Evolutionary conservation across 2,888 invertebrate genomes (phyloP).

Genomic region (Erynnis tages): DNA sequence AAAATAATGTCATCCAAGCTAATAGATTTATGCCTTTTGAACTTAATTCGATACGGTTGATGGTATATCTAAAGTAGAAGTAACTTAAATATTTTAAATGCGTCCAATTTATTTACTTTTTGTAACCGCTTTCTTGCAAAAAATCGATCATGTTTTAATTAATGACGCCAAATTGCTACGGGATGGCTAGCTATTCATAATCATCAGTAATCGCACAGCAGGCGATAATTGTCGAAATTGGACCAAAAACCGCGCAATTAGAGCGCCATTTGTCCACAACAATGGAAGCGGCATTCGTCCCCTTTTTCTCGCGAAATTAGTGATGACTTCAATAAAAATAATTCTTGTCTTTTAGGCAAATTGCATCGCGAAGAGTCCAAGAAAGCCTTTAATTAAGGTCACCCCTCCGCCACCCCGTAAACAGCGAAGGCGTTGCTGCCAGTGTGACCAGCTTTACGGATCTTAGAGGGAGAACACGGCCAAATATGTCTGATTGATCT

Average conservation of each 20-base stretch:
- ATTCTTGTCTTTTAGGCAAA: constrained; percentile 82
- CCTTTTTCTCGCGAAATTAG: constrained; percentile 74
- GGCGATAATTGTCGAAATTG: constrained; percentile 55
- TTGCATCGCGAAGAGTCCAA: constrained; percentile 81
- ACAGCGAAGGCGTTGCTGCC: constrained; percentile 46
- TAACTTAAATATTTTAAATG: too few relatives aligned
- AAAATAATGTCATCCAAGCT: too few relatives aligned
- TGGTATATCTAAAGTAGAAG: too few relatives aligned
- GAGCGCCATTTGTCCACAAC: constrained; percentile 74
- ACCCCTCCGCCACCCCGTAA: constrained; percentile 71
- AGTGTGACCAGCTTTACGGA: not conserved
- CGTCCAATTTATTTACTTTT: too few relatives aligned
- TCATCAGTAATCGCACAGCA: constrained; percentile 48
- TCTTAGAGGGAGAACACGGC: not conserved
- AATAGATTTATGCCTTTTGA: too few relatives aligned
- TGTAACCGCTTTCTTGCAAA: too few relatives aligned
- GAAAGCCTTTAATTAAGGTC: constrained; percentile 80
- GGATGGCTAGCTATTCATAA: constrained; percentile 39
- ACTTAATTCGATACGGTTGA: too few relatives aligned
- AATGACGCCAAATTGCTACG: not conserved
- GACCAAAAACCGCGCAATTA: constrained; percentile 73
- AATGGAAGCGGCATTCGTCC: constrained; percentile 57
- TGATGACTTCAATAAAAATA: constrained; percentile 83
- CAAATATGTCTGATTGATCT: not conserved
- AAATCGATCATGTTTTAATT: not conserved